These are phyloP conservation scores for Echinops telfairi DNA, from an alignment of 2,113 vertebrate species.

Conservation along the genomic window DNA sequence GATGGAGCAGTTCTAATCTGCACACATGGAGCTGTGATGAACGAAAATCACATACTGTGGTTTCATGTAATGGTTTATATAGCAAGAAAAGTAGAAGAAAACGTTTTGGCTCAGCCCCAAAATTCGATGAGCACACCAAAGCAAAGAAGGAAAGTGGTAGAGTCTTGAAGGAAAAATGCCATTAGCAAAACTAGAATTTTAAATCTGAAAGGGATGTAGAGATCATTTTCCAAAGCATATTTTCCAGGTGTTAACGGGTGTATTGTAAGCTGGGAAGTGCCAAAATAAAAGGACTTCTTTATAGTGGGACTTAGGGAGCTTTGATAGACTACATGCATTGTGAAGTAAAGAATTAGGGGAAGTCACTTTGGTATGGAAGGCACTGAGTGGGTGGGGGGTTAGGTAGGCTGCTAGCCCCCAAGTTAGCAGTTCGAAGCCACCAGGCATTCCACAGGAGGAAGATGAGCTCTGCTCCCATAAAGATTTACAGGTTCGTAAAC, in stretches of 20 bases:
- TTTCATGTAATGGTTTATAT: neutral
- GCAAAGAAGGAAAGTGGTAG: neutral
- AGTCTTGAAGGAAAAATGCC: neutral
- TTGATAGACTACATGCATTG: neutral
- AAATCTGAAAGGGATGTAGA: neutral
- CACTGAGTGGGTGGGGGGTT: no score
- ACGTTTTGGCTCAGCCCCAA: neutral
- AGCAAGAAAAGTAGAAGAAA: neutral
- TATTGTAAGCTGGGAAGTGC: neutral
- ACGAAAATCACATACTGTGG: neutral
- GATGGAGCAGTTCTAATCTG: neutral
- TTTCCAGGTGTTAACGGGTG: no score
- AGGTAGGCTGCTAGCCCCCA: no score
- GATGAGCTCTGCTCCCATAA: no score
- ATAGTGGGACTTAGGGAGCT: neutral
- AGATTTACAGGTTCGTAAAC: no score
- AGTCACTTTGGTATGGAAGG: no score
- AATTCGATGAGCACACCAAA: neutral
- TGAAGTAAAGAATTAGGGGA: neutral
- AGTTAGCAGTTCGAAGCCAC: no score
- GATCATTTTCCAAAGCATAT: no score
- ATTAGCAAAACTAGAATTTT: neutral
- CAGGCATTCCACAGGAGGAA: no score
- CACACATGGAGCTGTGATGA: neutral
- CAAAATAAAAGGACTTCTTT: neutral